Conservation (phyloP, 2,888 invertebrate genomes). For the Eilema caniola region DNA sequence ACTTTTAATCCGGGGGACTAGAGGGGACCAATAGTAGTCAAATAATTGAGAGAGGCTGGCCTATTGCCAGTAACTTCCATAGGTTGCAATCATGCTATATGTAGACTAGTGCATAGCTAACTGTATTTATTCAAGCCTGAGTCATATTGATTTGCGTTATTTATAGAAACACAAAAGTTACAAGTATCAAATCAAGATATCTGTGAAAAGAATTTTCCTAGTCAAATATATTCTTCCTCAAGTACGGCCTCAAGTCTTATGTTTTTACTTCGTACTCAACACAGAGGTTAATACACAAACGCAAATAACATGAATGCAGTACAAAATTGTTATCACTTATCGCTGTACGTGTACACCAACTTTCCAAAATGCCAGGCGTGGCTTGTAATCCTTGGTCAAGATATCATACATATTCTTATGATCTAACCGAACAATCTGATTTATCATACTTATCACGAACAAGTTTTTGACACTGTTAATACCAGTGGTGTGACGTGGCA, state of each 20-base stretch:
- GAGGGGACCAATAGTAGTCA: too few species aligned
- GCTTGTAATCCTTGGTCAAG: slow-evolving; percentile 56
- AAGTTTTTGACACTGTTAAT: slow-evolving; percentile 66
- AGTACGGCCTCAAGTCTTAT: background rate
- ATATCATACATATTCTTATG: slow-evolving; percentile 57
- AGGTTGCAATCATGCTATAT: too few species aligned
- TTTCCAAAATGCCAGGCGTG: slow-evolving; percentile 50
- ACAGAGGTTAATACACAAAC: background rate
- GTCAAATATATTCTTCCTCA: too few species aligned
- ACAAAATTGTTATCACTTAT: slow-evolving; percentile 16
- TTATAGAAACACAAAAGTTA: too few species aligned
- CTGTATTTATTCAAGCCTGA: too few species aligned
- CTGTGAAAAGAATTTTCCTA: too few species aligned
- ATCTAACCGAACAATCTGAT: slow-evolving; percentile 75
- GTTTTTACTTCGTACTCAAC: background rate
- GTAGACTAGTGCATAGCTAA: too few species aligned
- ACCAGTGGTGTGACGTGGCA: slow-evolving; percentile 56
- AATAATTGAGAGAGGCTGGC: too few species aligned
- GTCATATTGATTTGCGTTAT: too few species aligned
- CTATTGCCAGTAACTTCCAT: too few species aligned
- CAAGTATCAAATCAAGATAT: too few species aligned
- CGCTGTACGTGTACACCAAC: slow-evolving; percentile 36
- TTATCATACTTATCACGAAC: slow-evolving; percentile 70
- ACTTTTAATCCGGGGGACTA: too few species aligned
- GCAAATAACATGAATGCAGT: background rate